A percentile compares a stretch with the other conserved stretches of the same genome.
phyloP scores from a whole-genome alignment of 2,888 invertebrate species.

The Lycocerus yunnanus region DNA sequence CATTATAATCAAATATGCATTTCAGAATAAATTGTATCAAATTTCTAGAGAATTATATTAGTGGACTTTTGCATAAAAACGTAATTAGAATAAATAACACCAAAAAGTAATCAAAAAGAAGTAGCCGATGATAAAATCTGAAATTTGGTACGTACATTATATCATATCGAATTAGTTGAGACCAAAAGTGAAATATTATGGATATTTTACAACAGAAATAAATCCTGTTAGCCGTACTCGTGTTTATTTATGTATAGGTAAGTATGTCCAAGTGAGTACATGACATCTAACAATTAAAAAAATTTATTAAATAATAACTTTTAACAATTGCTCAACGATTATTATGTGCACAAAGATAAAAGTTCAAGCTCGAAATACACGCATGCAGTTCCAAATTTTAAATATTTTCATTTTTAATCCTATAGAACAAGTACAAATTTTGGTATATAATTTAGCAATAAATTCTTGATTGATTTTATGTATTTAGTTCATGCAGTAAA shows the following conservation, averaged over 20 bases:
- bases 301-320: not conserved
- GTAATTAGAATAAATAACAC: not conserved
- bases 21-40: not conserved
- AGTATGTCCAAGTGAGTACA: not conserved
- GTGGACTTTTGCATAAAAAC: not conserved
- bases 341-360: not conserved
- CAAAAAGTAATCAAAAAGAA: not conserved
- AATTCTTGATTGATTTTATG: no score
- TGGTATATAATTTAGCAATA: no score
- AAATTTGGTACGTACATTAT: no score
- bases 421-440: no score
- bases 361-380: not conserved
- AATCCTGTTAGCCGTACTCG: not conserved
- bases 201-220: not conserved
- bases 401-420: no score
- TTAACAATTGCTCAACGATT: not conserved
- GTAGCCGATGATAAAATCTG: no score
- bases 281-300: not conserved
- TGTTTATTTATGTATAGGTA: not conserved
- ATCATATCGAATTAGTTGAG: no score
- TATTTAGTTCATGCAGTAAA: not conserved
- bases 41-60: not conserved
- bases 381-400: not conserved
- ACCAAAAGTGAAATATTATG: no score
- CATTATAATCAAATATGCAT: not conserved